Base-by-base conservation (phyloP, 2,888 invertebrate genomes). In the Lycaena phlaeas region DNA sequence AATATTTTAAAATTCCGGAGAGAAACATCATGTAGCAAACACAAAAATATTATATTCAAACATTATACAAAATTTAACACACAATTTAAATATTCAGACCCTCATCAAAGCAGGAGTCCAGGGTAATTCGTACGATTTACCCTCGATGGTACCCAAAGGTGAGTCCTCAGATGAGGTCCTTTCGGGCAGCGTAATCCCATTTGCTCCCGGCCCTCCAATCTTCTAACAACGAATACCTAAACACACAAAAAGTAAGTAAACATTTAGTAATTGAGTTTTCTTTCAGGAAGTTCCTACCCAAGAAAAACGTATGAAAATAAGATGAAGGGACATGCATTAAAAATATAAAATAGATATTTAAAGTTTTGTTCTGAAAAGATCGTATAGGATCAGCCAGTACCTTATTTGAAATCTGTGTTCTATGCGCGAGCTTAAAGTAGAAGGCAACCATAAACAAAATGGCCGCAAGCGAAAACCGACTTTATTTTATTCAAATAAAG, bases 381-480 rank as follows among this genome's bases (percentile, higher is more conserved):
- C 17, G 18, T 14, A 11, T 18, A 18, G 66, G 68, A 68, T 70
- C 59, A 69, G 59, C 65, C 54, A 42, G 64, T 67, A 68, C 65
- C 70, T 72, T 70, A 70, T 70, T 71, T 67, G 59, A 66, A 72
- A 72, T 69, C 68, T 66, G 62, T 71, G 67, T 74, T 68, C 66
- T 66, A 68, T 67, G 67, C 66, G 69, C 60, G 46, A 57, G 61
- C 56, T 67, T 63, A 11, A 18, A 34, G 11, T 34, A 7, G 12
- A 10, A 11, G 12, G 18, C 18, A 22, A 22, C 9, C 22, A 9
- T 22, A 22, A 4, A 1, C 12, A 18, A 22, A 4, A 14, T 12
- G 2, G 11, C 3, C 5, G 6, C 34, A 34, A 34, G 11, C 34
- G 9, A 34, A 9, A 34, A 6, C 22, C 7, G 9, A 6, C 34